Conservation (phyloP, 2,797 vertebrate species). For the Glossophaga mutica region DNA sequence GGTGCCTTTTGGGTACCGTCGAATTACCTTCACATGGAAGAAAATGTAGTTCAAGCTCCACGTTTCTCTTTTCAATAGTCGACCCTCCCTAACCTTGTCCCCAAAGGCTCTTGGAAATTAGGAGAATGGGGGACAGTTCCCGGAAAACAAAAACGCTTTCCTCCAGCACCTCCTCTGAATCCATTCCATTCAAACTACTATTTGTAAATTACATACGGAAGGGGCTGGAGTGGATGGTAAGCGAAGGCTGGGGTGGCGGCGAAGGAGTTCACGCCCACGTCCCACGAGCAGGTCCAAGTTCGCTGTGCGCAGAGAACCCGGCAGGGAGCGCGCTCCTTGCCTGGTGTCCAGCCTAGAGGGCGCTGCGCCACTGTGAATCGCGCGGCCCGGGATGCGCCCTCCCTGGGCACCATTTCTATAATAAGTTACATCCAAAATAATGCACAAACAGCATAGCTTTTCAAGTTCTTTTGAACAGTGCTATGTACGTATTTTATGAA, state of each 20-base stretch:
- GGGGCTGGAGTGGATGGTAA: background rate
- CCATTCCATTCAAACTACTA: background rate
- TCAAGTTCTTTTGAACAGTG: slow-evolving; percentile 57
- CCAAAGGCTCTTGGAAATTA: background rate
- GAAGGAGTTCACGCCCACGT: background rate
- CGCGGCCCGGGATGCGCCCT: slow-evolving; percentile 27
- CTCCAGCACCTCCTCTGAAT: background rate
- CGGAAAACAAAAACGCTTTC: background rate
- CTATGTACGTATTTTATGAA: background rate
- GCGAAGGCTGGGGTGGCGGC: background rate
- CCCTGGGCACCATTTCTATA: slow-evolving; percentile 68
- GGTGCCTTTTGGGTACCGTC: background rate
- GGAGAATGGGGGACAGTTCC: background rate
- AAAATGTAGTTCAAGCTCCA: background rate
- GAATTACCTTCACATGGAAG: background rate
- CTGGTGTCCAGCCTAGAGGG: slow-evolving; percentile 74
- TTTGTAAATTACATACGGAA: background rate
- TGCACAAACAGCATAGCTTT: slow-evolving; percentile 54
- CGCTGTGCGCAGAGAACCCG: background rate
- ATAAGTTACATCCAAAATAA: slow-evolving; percentile 68
- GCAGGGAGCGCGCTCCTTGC: slow-evolving; percentile 40
- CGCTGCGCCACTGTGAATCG: slow-evolving; percentile 80
- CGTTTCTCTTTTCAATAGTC: background rate
- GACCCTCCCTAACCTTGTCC: background rate
- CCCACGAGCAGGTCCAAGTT: slow-evolving; percentile 48